Percentiles rank a stretch among this genome's conserved stretches.
These are phyloP conservation scores for Brachionus manjavacas DNA, from an alignment of 1,140 invertebrate genomes.

Conservation along the genomic window DNA sequence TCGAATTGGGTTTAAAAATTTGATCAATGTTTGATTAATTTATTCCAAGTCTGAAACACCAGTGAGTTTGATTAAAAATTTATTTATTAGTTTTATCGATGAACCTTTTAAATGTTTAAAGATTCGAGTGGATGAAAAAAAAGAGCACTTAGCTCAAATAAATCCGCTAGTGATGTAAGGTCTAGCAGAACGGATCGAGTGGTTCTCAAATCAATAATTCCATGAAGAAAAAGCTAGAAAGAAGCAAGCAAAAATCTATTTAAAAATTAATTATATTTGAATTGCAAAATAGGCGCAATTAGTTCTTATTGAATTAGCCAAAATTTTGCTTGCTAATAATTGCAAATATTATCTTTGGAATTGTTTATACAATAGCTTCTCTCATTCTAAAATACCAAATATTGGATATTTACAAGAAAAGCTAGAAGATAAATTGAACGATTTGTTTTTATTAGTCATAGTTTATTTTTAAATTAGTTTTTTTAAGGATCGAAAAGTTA, in stretches of 20 bases:
- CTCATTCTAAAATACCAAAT: conserved; percentile 16
- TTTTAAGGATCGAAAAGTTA: not conserved
- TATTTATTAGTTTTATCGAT: not conserved
- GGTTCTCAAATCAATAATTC: not conserved
- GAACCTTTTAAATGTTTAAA: not conserved
- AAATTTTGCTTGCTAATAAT: not conserved
- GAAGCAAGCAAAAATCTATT: not conserved
- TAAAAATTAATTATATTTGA: conserved; percentile 36
- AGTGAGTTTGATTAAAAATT: not conserved
- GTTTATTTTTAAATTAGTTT: not conserved
- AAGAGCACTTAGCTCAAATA: not conserved
- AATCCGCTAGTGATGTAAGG: not conserved
- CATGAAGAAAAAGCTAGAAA: not conserved
- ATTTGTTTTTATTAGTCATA: not conserved
- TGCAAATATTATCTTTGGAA: not conserved
- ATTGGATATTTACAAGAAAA: conserved; percentile 31
- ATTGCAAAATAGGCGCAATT: conserved; percentile 31
- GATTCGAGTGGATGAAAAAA: not conserved
- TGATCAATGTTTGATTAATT: not conserved
- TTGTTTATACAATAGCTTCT: conserved; percentile 4
- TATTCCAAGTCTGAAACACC: not conserved
- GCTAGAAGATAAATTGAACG: not conserved
- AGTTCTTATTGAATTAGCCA: conserved; percentile 29
- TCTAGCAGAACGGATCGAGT: not conserved
- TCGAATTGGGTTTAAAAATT: not conserved